Base-by-base conservation (phyloP, 2,797 vertebrate species). In the Sebastes vulpes region DNA sequence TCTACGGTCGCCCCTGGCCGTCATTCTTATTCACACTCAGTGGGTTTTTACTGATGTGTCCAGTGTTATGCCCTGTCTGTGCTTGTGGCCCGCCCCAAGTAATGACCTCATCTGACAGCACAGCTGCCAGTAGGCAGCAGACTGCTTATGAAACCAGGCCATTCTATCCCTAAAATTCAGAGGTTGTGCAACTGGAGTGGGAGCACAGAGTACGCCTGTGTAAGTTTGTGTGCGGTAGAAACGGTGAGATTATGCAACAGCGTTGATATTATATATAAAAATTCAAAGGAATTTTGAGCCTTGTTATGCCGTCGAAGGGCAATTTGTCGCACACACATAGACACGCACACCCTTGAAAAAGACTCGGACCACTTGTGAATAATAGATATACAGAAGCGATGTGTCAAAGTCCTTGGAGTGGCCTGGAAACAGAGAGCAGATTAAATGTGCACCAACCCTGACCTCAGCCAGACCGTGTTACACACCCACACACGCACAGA, bases 391-490 rank as follows among this genome's bases (percentile, higher is more conserved):
- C 79, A 81, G 72, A 83, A 85, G 83, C 29, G 25, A 87, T 72
- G 82, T 84, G 91, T 93, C 90, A 87, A 87, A 94, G 92, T 94
- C 90, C 87, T 90, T 92, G 87, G 88, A 88, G 89, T 89, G 90
- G 88, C 88, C 89, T 93, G 94, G 92, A 95, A 94, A 92, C 91
- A 79, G 57, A 76, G 78, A 90, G 86, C 77, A 85, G 93, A 94
- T 95, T 92, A 92, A 91, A 93, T 91, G 85, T 88, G 87, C 88
- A 85, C 88, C 68, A 80, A 79, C 79, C 77, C 84, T 92, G 93
- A 94, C 92, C 91, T 85, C 89, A 84, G 78, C 73, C 89, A 84
- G 93, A 83, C 91, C 54, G 12, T 69, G 80, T 92, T 92, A 92
- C 92, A 85, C 79, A 77, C 82, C 11, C 72, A 75, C 77, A 71